Base-by-base conservation (phyloP, 2,797 vertebrate genomes). In the Cossypha dichroa region DNA sequence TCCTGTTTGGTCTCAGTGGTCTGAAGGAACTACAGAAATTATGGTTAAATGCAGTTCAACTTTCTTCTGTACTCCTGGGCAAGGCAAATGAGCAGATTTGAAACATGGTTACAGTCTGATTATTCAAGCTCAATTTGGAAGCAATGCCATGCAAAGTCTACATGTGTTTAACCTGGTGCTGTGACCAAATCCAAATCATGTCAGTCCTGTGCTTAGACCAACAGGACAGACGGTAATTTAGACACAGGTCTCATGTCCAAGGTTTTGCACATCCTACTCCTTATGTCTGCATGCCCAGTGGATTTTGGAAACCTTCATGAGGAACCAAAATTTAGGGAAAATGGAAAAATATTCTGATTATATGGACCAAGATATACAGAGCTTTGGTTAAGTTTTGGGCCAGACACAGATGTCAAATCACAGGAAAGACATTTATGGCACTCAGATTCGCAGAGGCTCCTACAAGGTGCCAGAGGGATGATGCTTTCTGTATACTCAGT, bases 231-330 rank as follows among this genome's bases (percentile, higher is more conserved):
- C 11, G 6, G 9, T 54, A 81, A 45, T 72, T 72, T 48, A 62
- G 55, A 23, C 31, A 59, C 5, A 0, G 0, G 20, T 43, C 2
- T 20, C 12, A 6, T 0, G 3, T 73, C 52, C 25, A 62, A 59
- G 10, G 28, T 66, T 91, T 74, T 85, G 22, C 10, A 52, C 29
- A 66, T 40, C 11, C 25, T 60, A 13, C 10, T 4, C 10, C 13
- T 3, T 3, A 7, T 59, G 15, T 36, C 59, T 60, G 20, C 20
- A 38, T n/a, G 26, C 23, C 18, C 14, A 26, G 20, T 15, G 18
- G 18, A 52, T 77, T 82, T 92, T 16, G 28, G 49, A 56, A 89
- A 38, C n/a, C 12, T 88, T 81, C 40, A 40, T 6, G 33, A 73
- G 9, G 21, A 10, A 73, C 36, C 11, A 85, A 29, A 5, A 36